Base-by-base conservation (phyloP, 2,113 vertebrate species). In the Dissostichus mawsoni region DNA sequence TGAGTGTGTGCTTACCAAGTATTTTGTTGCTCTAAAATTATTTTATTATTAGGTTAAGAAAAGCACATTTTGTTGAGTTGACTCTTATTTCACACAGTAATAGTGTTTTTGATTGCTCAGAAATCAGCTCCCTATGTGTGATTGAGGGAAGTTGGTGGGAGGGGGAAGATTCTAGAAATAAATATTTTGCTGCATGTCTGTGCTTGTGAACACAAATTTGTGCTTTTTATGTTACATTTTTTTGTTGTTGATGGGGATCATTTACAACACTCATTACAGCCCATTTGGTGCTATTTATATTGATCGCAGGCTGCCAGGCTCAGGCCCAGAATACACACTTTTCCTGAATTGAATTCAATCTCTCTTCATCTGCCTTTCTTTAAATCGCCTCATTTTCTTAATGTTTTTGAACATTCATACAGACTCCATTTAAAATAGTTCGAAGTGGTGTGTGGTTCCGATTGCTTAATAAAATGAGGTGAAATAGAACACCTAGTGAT, bases 281-380 rank as follows among this genome's bases (percentile, higher is more conserved):
- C 86, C 69, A 85, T 87, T 94, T 84, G 66, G 57, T 90, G 83
- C 84, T 89, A 89, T 92, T 92, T 89, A 88, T 90, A 92, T 89
- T 90, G 90, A 94, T 92, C 85, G 87, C 59, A 69, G 52, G 50
- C 85, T 90, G 86, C 82, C 75, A 87, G 78, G 83, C 66, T 57
- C 83, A 73, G 80, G 59, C 86, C 85, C 78, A 81, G 66, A 90
- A 75, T 68, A 80, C 81, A 80, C 68, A 51, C 81, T 83, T 80
- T 76, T 73, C 55, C 57, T 78, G 70, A 84, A 83, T 55, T 66
- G 7, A 51, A 72, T 62, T 71, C 52, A 64, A 71, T 64, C 47
- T 58, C 50, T 16, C 8, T 69, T 23, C 29, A 25, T 52, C 33
- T 76, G 11, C 20, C 23, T 59, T 47, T 12, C 61, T 68, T 57